Evolutionary conservation across 2,113 vertebrate species (phyloP), one percentile per base, ranked within the genome.

Genomic region (Xiphophorus maculatus): DNA sequence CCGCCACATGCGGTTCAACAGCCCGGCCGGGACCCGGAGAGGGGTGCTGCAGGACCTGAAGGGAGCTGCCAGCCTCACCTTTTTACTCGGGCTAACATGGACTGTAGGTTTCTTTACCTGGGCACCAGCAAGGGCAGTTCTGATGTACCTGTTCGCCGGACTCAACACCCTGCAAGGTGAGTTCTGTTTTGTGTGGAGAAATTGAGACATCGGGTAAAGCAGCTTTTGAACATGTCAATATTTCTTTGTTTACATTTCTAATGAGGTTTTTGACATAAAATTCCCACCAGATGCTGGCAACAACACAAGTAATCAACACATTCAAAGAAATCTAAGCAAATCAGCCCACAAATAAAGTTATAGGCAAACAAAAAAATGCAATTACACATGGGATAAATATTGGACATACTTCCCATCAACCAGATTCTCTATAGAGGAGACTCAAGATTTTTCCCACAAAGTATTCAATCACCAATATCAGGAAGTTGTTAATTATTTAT

Each of bases 151-250:
- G 67, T 99, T 98, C 92, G 84, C 95, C 79, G 93, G 94, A 82
- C 95, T 96, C 80, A 98, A 97, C 91, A 95, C 92, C 17, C 88
- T 97, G 64, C 97, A 97, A 97, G 96, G 97, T 97, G 25, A 5
- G 11, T 3, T 19, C n/a, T 48, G 42, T 60, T 65, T 25, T 40
- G 48, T 44, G 9, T 29, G 22, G 29, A 44, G 19, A 76, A 5
- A n/a, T 7, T 33, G 19, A 32, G 25, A 12, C 25, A 27, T 1
- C 30, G 61, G 14, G 1, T 14, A 63, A 63, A 63, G 7, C 19
- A 19, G 19, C 8, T 30, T 5, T 32, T 58, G 51, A n/a, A 58
- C 7, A 58, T n/a, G 51, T n/a, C 51, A n/a, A 25, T 8, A 8
- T 25, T 25, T 54, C 25, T 58, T 58, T 58, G 19, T 11, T 58